Evolutionary conservation across 92 coral and sea anemone genomes (phyloP), one percentile per base, ranked within the genome.

Genomic region (Pocillopora meandrina): DNA sequence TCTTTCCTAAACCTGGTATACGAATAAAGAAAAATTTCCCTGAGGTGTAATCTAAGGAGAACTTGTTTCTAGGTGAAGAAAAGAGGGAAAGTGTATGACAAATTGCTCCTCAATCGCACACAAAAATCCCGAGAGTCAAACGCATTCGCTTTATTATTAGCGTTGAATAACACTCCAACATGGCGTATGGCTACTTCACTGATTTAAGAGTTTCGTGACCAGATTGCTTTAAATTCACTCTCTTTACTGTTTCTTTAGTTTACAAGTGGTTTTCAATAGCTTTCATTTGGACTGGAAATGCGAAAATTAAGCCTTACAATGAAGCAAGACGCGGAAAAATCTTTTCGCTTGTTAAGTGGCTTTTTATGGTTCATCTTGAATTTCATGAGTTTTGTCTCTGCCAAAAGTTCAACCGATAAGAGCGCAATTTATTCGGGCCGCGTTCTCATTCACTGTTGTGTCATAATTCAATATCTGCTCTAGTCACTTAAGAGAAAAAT

Each of bases 301-400:
- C 59, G 16, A 82, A 35, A 59, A 71, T 16, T 17, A 71, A 23
- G 21, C 14, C 23, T 42, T 42, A 42, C 56, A 47, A n/a, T 20
- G 47, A 52, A 26, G 21, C 61, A 23, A 59, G 56, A 73, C 78
- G 26, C 3, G 78, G 23, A 60, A 82, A 26, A 61, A 49, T 71
- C 42, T 82, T 61, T 73, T 71, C 21, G 59, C 36, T 33, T 11
- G 34, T 36, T 82, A 58, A 82, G 78, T 71, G 69, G 61, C 61
- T 72, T 82, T 36, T 82, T 60, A 58, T 23, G 57, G 47, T 58
- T 35, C 85, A 35, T 82, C 86, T 71, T 82, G 72, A 71, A 82
- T 82, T 82, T 71, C 86, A 82, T 61, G 78, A 80, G 84, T 65
- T 83, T 42, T 74, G 56, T 74, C 69, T 64, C 52, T 61, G 26